A percentile compares a stretch with the other conserved stretches of the same genome.
Conservation (phyloP, 1,140 invertebrate genomes). For the Pteromalus puparum region DNA sequence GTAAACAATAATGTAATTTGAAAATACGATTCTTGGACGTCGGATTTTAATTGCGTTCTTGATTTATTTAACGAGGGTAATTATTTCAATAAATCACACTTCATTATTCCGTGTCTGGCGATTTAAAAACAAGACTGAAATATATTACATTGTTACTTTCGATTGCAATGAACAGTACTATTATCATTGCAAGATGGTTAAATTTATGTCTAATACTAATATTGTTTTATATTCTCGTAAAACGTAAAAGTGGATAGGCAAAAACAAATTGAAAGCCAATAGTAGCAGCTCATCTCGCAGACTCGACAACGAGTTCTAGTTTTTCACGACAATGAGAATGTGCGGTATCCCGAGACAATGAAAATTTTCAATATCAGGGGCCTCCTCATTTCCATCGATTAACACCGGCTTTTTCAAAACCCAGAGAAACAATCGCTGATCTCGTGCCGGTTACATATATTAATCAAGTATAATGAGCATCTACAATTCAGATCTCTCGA, state of each 20-base stretch:
- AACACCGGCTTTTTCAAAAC: constrained; percentile 6
- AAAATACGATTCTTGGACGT: not conserved
- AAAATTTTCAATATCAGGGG: not conserved
- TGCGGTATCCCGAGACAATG: constrained; percentile 9
- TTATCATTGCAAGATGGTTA: not conserved
- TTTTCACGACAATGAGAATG: not conserved
- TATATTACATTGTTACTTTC: not conserved
- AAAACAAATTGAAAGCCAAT: too few relatives aligned
- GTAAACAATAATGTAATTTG: not conserved
- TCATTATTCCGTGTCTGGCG: not conserved
- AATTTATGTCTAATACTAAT: not conserved
- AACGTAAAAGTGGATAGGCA: not conserved
- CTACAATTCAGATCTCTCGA: too few relatives aligned
- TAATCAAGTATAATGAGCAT: too few relatives aligned
- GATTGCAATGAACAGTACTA: not conserved
- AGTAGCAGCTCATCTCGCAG: too few relatives aligned
- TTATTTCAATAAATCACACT: not conserved
- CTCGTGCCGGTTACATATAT: too few relatives aligned
- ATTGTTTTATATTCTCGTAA: not conserved
- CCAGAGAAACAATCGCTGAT: not conserved
- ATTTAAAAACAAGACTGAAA: too few relatives aligned
- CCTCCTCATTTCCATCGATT: not conserved
- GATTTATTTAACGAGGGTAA: not conserved
- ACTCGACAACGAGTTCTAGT: not conserved
- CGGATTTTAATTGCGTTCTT: not conserved